Evolutionary conservation across 2,113 vertebrate species (phyloP), one percentile per base, ranked within the genome.

Genomic region (Rattus norvegicus): DNA sequence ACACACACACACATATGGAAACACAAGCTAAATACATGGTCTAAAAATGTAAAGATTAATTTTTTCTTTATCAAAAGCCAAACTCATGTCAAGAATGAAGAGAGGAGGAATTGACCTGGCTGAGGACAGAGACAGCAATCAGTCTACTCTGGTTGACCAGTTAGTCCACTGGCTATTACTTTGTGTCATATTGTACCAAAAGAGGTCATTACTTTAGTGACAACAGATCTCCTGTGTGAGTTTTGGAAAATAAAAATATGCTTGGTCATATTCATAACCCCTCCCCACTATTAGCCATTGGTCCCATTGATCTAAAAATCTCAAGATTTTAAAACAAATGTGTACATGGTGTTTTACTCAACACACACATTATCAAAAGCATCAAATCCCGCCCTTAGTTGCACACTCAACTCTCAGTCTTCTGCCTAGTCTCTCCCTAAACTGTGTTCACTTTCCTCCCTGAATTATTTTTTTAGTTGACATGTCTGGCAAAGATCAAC

Each of bases 1-100:
- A 80, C 30, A 36, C 28, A 52, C 28, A 79, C 14, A 36, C 33
- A 59, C 17, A n/a, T 10, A 80, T 17, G 26, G 22, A 47, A 33
- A 80, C 19, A 79, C 49, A 79, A 47, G 52, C 2, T 77, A 81
- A 59, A 81, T 59, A 79, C n/a, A 63, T 63, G 22, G 13, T n/a
- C 7, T 59, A 43, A 36, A 59, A 39, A 28, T 63, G 17, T 85
- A 65, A 77, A 88, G 65, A 92, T n/a, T 56, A 95, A 89, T 59
- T 65, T 96, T 47, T 91, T 77, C 39, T 83, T 63, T 49, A 19
- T 90, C 36, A 84, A 72, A 92, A 63, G 88, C 80, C 84, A 81
- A 90, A 92, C 39, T 84, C 54, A 81, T 67, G 47, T 81, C 24
- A 92, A 47, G 90, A 93, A 94, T 24, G 36, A 88, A 92, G 90